phyloP scores from a whole-genome alignment of 2,888 invertebrate genomes.

The Trissolcus japonicus region DNA sequence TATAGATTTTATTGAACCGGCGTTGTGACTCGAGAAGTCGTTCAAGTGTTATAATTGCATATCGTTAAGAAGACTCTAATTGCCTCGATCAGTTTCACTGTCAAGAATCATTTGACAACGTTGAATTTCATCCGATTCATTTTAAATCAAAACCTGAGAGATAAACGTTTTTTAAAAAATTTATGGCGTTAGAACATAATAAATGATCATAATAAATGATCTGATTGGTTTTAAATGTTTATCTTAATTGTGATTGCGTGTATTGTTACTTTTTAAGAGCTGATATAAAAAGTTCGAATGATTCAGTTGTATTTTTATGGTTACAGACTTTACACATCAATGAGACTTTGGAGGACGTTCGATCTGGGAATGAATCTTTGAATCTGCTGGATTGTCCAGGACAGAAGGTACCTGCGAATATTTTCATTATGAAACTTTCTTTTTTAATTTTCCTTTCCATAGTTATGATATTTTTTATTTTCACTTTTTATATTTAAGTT shows the following conservation, averaged over 20 bases:
- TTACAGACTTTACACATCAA: constrained; percentile 20
- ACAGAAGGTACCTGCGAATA: constrained; percentile 28
- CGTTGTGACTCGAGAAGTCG: constrained; percentile 7
- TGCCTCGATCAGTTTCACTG: not conserved
- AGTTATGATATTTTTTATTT: too few relatives aligned
- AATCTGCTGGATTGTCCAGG: constrained; percentile 27
- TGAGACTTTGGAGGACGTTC: constrained; percentile 28
- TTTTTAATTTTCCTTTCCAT: too few relatives aligned
- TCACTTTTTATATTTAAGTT: not conserved
- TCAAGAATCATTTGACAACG: not conserved
- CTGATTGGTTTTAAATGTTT: too few relatives aligned
- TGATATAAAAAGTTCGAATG: not conserved
- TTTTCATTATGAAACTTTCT: too few relatives aligned
- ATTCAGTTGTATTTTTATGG: not conserved
- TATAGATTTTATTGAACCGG: too few relatives aligned
- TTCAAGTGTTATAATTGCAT: constrained; percentile 15
- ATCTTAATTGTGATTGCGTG: not conserved
- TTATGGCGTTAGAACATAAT: not conserved
- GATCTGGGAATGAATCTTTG: constrained; percentile 12
- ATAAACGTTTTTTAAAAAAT: not conserved
- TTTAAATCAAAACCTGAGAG: too few relatives aligned
- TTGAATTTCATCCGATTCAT: not conserved
- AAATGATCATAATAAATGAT: not conserved
- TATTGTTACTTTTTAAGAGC: not conserved
- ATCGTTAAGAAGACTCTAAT: not conserved